Percentiles rank a stretch among this genome's conserved stretches.
These are phyloP conservation scores for Hirtodrosophila duncani DNA, from an alignment of 2,888 invertebrate genomes.

Conservation along the genomic window DNA sequence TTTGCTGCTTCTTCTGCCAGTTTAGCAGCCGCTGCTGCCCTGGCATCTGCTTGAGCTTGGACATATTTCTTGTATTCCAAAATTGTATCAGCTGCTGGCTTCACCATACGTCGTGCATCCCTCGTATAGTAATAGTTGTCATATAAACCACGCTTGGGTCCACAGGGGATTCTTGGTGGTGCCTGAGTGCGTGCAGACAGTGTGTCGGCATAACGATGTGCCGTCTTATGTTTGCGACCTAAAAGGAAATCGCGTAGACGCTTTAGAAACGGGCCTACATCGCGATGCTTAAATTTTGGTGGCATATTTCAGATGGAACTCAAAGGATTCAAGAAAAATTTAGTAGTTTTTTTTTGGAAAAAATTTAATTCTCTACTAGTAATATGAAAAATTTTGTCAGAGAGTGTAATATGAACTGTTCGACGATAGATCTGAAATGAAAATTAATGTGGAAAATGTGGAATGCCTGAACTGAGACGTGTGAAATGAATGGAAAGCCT, in stretches of 20 bases:
- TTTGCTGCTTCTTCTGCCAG: slow-evolving; percentile 8
- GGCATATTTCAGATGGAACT: slow-evolving; percentile 27
- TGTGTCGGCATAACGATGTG: slow-evolving; percentile 32
- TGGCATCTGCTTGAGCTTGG: slow-evolving; percentile 1
- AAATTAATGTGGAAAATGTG: too few species aligned
- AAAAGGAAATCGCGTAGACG: slow-evolving; percentile 45
- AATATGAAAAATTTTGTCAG: not conserved
- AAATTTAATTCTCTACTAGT: not conserved
- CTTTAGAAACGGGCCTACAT: slow-evolving; percentile 45
- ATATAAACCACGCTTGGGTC: slow-evolving; percentile 2
- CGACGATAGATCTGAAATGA: slow-evolving; percentile 3
- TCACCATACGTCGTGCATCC: slow-evolving; percentile 35
- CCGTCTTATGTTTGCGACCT: slow-evolving; percentile 41
- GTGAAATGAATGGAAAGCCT: not conserved
- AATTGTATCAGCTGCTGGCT: slow-evolving; percentile 41
- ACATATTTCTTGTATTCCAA: slow-evolving; percentile 15
- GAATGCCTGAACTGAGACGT: not conserved
- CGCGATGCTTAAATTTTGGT: slow-evolving; percentile 33
- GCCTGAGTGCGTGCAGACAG: slow-evolving; percentile 16
- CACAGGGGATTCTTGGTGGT: slow-evolving; percentile 3
- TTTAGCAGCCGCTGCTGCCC: not conserved
- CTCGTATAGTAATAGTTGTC: slow-evolving; percentile 29
- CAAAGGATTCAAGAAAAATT: not conserved
- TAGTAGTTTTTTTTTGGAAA: not conserved
- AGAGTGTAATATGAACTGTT: not conserved